Percentiles rank a stretch among this genome's conserved stretches.
phyloP scores from a whole-genome alignment of 2,113 vertebrate genomes.

The Oceanites oceanicus region DNA sequence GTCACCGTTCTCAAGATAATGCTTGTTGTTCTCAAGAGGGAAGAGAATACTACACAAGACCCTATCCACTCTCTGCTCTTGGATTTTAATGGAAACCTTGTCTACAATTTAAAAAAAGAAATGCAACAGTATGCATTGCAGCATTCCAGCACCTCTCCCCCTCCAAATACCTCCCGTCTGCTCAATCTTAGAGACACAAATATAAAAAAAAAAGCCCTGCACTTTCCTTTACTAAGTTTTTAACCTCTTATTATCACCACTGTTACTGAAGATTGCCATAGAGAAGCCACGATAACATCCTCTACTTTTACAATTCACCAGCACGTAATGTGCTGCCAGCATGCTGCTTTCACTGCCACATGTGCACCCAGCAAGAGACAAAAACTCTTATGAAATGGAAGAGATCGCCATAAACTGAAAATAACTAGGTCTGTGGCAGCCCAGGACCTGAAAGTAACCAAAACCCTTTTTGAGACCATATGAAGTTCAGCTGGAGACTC shows the following conservation, averaged over 20 bases:
- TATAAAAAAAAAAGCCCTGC: background rate
- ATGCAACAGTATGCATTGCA: background rate
- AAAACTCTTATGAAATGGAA: background rate
- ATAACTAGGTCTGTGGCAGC: background rate
- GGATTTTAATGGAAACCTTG: background rate
- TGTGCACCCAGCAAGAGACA: background rate
- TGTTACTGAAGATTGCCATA: background rate
- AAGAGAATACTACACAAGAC: background rate
- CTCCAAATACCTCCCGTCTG: background rate
- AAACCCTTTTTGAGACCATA: background rate
- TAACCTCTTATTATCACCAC: background rate
- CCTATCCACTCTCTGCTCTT: background rate
- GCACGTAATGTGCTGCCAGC: background rate
- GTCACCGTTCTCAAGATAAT: background rate
- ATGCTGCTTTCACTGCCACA: background rate
- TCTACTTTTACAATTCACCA: background rate
- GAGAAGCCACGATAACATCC: background rate
- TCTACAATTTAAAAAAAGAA: background rate
- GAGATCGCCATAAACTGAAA: background rate
- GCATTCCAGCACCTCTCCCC: too few species aligned
- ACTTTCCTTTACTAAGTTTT: rapidly evolving
- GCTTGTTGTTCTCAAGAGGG: background rate
- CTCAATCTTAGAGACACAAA: background rate
- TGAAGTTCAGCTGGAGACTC: background rate
- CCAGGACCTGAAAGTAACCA: background rate